Conservation (phyloP, 2,888 invertebrate species). For the Tetragonula carbonaria region DNA sequence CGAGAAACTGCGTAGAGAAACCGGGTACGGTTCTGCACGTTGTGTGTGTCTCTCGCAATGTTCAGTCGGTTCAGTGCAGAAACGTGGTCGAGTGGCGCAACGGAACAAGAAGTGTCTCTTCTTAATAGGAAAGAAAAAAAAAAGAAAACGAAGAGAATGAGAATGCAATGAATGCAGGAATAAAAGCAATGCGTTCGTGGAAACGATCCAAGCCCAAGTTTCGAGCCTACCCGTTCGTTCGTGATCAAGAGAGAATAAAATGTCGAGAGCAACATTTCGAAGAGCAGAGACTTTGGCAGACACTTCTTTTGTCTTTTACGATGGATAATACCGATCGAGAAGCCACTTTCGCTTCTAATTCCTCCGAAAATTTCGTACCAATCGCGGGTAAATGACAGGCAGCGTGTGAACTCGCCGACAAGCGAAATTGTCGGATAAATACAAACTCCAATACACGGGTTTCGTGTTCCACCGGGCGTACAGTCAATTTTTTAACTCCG, state of each 20-base stretch:
- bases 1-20: neutral
- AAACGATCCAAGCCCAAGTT: neutral
- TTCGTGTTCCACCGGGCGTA: neutral
- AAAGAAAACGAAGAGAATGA: neutral
- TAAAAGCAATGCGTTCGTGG: neutral
- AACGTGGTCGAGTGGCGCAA: constrained; percentile 30
- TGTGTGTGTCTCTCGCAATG: neutral
- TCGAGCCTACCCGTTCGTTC: neutral
- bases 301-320: neutral
- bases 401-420: too few species aligned
- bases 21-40: neutral
- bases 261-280: neutral
- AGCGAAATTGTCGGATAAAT: neutral
- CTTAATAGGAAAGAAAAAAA: neutral
- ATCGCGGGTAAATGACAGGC: too few species aligned
- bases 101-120: neutral
- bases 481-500: constrained; percentile 17
- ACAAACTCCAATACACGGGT: neutral
- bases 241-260: constrained; percentile 24
- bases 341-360: too few species aligned
- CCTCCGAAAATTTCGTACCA: too few species aligned
- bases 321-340: neutral
- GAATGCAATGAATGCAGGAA: neutral
- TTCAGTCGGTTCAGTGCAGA: neutral
- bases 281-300: neutral